Percentiles rank a stretch among this genome's conserved stretches.
Evolutionary conservation across 2,888 invertebrate genomes (phyloP).

Genomic region (Agrilus mali): DNA sequence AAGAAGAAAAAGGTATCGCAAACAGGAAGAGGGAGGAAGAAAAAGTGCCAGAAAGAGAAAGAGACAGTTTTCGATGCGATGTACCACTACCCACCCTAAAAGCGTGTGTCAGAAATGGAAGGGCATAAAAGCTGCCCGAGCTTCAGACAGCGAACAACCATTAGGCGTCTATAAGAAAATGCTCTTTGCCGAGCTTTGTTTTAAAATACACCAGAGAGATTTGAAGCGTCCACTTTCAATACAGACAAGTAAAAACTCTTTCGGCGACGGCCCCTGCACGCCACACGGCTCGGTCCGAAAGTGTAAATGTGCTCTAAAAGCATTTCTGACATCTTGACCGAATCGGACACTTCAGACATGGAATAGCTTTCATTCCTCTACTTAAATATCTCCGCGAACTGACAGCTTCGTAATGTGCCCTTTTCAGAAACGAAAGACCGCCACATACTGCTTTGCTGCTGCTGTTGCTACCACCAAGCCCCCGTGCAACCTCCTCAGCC

Average conservation of each 20-base stretch:
- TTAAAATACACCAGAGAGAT: constrained; percentile 27
- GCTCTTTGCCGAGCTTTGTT: constrained; percentile 27
- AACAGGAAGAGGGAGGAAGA: too few species aligned
- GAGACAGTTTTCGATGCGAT: too few species aligned
- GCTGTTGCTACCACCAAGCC: too few species aligned
- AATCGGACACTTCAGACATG: constrained; percentile 37
- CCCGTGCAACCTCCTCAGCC: too few species aligned
- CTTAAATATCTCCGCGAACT: constrained; percentile 20
- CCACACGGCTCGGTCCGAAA: constrained; percentile 14
- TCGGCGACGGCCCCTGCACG: constrained; percentile 17
- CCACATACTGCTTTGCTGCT: too few species aligned
- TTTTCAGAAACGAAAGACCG: too few species aligned
- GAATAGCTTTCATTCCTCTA: constrained; percentile 35
- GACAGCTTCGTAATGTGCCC: too few species aligned
- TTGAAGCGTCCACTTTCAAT: constrained; percentile 20
- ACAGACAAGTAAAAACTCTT: constrained; percentile 16
- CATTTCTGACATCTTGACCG: constrained; percentile 40
- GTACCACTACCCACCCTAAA: too few species aligned
- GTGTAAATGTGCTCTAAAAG: constrained; percentile 37
- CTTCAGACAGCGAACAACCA: constrained; percentile 25
- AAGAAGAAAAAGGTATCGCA: too few species aligned
- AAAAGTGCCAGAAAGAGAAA: too few species aligned
- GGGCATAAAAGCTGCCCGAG: constrained; percentile 20
- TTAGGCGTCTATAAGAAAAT: constrained; percentile 27
- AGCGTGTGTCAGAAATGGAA: constrained; percentile 4